Conservation (phyloP, 2,113 vertebrate species). For the Acanthisitta chloris region DNA sequence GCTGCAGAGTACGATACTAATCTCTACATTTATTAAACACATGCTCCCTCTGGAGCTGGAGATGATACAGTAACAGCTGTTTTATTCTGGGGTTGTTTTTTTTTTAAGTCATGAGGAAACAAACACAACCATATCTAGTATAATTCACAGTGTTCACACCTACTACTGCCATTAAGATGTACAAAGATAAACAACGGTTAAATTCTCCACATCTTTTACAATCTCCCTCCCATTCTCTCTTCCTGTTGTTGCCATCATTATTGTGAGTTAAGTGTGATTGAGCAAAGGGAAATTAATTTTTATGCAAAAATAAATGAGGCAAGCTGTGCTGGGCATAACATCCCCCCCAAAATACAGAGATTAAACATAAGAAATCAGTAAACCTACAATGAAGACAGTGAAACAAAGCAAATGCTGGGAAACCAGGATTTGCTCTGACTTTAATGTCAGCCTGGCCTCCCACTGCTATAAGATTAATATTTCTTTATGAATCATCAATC, state of each 20-base stretch:
- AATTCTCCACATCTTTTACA: neutral
- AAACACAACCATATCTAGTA: neutral
- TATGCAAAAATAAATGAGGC: neutral
- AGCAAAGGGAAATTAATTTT: neutral
- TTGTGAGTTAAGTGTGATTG: neutral
- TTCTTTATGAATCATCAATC: neutral
- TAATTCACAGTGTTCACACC: neutral
- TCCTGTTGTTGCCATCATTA: neutral
- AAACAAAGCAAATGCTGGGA: neutral
- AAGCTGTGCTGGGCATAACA: neutral
- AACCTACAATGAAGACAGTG: neutral
- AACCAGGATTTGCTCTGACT: neutral
- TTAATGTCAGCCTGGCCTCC: neutral
- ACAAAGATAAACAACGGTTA: neutral
- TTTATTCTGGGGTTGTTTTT: neutral
- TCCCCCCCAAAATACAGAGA: neutral
- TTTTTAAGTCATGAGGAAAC: neutral
- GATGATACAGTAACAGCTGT: constrained; percentile 15
- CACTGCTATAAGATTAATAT: neutral
- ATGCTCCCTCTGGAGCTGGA: constrained; percentile 56
- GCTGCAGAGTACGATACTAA: neutral
- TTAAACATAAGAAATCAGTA: neutral
- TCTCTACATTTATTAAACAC: constrained; percentile 41
- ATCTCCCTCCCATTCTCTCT: neutral
- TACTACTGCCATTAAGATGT: neutral